phyloP scores from a whole-genome alignment of 2,888 invertebrate species.

The Tethea ocularis region DNA sequence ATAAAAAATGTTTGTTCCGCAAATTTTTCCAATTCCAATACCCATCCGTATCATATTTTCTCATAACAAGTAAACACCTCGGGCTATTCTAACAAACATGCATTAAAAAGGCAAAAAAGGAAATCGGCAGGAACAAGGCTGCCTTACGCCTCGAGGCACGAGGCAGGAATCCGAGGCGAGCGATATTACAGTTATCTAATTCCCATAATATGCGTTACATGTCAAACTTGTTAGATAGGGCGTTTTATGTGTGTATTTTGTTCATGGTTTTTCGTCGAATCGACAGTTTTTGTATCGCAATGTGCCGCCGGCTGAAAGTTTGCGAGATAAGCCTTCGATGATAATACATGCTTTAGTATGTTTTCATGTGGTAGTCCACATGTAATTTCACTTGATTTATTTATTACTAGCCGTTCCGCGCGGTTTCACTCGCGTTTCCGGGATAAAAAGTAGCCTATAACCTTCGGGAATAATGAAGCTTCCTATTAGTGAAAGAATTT shows the following conservation, averaged over 20 bases:
- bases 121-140: conserved; percentile 29
- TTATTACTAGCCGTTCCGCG: no score
- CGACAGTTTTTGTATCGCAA: conserved; percentile 15
- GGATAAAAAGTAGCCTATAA: no score
- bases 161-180: conserved; percentile 11
- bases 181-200: conserved; percentile 72
- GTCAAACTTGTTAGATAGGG: conserved; percentile 75
- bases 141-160: conserved; percentile 31
- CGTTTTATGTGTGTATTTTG: conserved; percentile 61
- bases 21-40: conserved; percentile 14
- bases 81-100: conserved; percentile 36
- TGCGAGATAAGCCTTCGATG: background rate
- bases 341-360: background rate
- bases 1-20: conserved; percentile 15
- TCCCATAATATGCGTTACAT: conserved; percentile 75
- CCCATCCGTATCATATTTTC: conserved; percentile 22
- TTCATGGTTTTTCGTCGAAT: conserved; percentile 30
- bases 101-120: conserved; percentile 45
- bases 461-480: no score
- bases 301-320: conserved; percentile 19
- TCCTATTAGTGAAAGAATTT: no score
- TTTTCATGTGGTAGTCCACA: background rate
- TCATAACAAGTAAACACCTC: conserved; percentile 39
- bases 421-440: no score
- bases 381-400: background rate